These are phyloP conservation scores for Elephantulus edwardii DNA, from an alignment of 2,113 vertebrate species.

Conservation along the genomic window DNA sequence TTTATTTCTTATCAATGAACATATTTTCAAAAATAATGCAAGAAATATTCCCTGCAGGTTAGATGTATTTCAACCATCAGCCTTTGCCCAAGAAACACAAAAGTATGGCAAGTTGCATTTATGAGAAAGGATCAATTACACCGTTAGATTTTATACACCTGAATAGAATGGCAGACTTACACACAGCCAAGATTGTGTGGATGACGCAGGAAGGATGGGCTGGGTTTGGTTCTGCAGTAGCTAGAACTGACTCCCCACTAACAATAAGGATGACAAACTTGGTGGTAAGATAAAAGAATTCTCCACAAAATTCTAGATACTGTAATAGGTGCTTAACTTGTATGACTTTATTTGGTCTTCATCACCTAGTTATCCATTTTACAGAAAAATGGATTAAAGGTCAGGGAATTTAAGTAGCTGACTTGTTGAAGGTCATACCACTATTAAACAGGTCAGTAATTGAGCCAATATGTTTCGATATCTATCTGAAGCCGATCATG, in stretches of 20 bases:
- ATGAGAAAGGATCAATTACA: not conserved
- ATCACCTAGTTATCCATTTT: not conserved
- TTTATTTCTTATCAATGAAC: not conserved
- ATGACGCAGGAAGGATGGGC: too few relatives aligned
- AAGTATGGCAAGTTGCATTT: not conserved
- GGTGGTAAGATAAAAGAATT: not conserved
- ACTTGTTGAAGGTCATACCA: not conserved
- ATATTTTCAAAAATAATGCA: constrained; percentile 15
- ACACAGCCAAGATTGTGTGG: too few relatives aligned
- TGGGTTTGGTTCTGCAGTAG: too few relatives aligned
- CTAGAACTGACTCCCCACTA: too few relatives aligned
- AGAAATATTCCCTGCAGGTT: not conserved
- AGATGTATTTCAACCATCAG: not conserved
- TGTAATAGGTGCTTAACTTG: not conserved
- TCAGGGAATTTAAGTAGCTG: constrained; percentile 9
- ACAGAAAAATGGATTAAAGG: constrained; percentile 10
- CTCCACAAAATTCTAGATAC: not conserved
- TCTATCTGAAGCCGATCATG: not conserved
- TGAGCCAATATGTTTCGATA: not conserved
- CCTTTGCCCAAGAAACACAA: not conserved
- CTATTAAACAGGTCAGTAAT: not conserved
- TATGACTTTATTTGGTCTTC: not conserved
- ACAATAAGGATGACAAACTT: too few relatives aligned
- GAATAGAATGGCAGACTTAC: not conserved
- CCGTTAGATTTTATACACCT: constrained; percentile 13